Evolutionary conservation across 2,113 vertebrate genomes (phyloP).

Genomic region (Tiliqua scincoides): DNA sequence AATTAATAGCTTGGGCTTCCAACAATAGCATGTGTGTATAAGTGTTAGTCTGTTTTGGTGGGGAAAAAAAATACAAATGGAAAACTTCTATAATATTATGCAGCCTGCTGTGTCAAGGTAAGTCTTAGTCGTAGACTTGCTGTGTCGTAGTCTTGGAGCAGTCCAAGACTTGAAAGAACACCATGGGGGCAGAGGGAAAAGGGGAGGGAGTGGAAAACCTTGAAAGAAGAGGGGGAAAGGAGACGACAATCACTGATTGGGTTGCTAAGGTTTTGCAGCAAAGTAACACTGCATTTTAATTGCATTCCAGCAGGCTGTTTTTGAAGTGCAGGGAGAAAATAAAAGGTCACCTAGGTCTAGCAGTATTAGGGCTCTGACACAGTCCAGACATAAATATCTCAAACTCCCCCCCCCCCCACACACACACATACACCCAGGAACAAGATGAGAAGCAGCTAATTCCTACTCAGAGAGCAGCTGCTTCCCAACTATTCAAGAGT

Average conservation of each 20-base stretch:
- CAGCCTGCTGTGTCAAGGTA: conserved; percentile 34
- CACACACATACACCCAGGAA: conserved; percentile 60
- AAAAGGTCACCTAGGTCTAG: conserved; percentile 63
- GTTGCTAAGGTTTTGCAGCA: conserved; percentile 50
- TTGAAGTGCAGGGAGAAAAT: conserved; percentile 54
- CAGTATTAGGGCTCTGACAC: conserved; percentile 47
- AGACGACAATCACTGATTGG: conserved; percentile 36
- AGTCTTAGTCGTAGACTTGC: conserved; percentile 57
- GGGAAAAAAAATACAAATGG: not conserved
- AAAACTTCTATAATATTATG: conserved; percentile 35
- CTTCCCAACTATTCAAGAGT: conserved; percentile 77
- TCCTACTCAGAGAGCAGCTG: conserved; percentile 72
- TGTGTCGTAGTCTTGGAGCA: conserved; percentile 43
- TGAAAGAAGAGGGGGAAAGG: conserved; percentile 31
- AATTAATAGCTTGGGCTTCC: conserved; percentile 71
- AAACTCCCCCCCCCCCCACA: too few relatives aligned
- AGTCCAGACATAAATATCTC: conserved; percentile 62
- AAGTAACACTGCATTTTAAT: conserved; percentile 64
- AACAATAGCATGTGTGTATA: conserved; percentile 36
- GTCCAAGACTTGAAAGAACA: conserved; percentile 26
- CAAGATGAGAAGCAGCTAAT: conserved; percentile 68
- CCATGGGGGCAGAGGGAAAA: not conserved
- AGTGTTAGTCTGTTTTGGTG: not conserved
- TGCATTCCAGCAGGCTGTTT: conserved; percentile 67
- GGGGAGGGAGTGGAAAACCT: conserved; percentile 27